Base-by-base conservation (phyloP, 2,888 invertebrate genomes). In the Leptopilina myrica region DNA sequence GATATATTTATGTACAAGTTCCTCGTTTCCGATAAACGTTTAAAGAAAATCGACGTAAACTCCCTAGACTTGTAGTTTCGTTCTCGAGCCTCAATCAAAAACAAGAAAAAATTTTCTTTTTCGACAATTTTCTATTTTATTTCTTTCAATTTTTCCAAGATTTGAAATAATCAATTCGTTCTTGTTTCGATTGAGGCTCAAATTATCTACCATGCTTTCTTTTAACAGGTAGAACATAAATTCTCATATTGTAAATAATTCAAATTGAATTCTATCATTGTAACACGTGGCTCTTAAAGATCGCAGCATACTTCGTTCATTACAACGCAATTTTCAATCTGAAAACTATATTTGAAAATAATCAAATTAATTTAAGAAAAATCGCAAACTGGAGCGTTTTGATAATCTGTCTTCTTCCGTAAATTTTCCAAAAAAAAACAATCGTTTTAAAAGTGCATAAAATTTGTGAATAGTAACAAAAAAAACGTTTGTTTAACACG, bases 1-100 rank as follows among this genome's bases (percentile, higher is more conserved):
- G 85, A 89, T 88, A 89, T 90, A 90, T 91, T 90, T 90, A 89
- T 90, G 88, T 90, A 90, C 89, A 90, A 90, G 89, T 89, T 90
- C 89, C 88, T 90, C 86, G 87, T 90, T 90, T 89, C 85, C 85
- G 86, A 87, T 87, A 87, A 85, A 82, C 79, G n/a, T 85, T 82
- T 85, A 80, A 86, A 83, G 85, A 85, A 87, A 84, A 86, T 86
- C 85, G 84, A 85, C 84, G 84, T 81, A 79, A 79, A 84, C 81
- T 80, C 81, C 33, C 82, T 84, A 87, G 86, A 84, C 82, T 79
- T 81, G 83, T 84, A 87, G 86, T 83, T 85, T 85, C 85, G 86
- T 77, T 82, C 82, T 78, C 84, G 81, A 65, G 64, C 64, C 65
- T 65, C 53, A n/a, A 15, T 14, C 12, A 12, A 64, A 76, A n/a